Evolutionary conservation across 1,140 invertebrate genomes (phyloP).

Genomic region (Dolichoris vasculosae): DNA sequence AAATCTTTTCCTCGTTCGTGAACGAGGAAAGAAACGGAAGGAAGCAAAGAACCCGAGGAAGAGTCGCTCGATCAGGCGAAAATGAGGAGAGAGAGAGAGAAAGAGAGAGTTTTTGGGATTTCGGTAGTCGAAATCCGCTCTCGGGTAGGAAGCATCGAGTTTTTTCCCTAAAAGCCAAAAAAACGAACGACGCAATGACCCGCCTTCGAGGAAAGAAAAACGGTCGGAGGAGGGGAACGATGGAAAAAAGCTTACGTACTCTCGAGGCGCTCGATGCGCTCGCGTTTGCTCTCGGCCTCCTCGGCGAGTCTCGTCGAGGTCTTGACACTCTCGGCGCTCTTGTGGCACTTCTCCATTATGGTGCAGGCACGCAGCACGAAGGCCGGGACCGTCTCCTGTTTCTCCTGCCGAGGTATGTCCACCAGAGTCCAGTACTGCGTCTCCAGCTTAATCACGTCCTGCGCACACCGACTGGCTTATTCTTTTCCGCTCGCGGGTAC

Average conservation of each 20-base stretch:
- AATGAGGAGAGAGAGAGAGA: too few species aligned
- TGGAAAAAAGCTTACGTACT: constrained; percentile 74
- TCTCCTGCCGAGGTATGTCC: constrained; percentile 91
- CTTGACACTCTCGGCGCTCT: constrained; percentile 90
- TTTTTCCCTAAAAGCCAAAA: too few species aligned
- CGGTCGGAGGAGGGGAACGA: background rate
- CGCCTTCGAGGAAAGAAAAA: too few species aligned
- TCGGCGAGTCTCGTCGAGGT: constrained; percentile 87
- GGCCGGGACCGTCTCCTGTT: constrained; percentile 91
- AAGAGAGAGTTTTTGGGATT: too few species aligned
- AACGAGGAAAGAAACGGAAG: too few species aligned
- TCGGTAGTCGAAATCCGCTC: too few species aligned
- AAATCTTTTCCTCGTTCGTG: too few species aligned
- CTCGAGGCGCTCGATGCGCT: constrained; percentile 88
- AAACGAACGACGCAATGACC: too few species aligned
- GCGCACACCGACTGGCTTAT: background rate
- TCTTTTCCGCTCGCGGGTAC: too few species aligned
- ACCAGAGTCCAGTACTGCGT: constrained; percentile 95
- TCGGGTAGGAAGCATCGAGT: too few species aligned
- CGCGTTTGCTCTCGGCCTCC: constrained; percentile 86
- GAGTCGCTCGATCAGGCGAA: too few species aligned
- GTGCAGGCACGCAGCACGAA: constrained; percentile 92
- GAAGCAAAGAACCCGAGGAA: too few species aligned
- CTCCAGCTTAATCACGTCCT: constrained; percentile 94
- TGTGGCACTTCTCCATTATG: constrained; percentile 93